A percentile compares a stretch with the other conserved stretches of the same genome.
Evolutionary conservation across 2,797 vertebrate species (phyloP).

Genomic region (Helostoma temminkii): DNA sequence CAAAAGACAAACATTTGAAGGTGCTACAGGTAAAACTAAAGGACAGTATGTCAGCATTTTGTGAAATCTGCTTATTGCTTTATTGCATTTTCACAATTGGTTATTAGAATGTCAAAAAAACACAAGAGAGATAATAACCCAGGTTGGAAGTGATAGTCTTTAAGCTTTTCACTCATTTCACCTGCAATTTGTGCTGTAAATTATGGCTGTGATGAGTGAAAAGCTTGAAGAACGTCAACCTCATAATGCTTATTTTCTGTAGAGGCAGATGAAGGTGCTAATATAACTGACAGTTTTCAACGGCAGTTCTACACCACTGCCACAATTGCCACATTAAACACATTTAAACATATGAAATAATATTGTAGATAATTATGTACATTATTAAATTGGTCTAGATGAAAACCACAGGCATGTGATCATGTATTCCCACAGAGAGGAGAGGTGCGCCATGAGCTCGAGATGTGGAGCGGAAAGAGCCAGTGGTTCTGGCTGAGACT

Average conservation of each 20-base stretch:
- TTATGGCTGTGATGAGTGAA: neutral
- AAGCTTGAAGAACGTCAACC: neutral
- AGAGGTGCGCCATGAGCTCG: slow-evolving; percentile 19
- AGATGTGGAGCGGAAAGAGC: slow-evolving; percentile 48
- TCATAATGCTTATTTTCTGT: neutral
- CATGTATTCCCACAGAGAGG: slow-evolving; percentile 20
- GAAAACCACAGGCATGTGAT: slow-evolving; percentile 14
- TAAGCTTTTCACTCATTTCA: neutral
- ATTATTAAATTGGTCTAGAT: slow-evolving; percentile 13
- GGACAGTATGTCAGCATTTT: no score
- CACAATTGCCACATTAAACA: neutral
- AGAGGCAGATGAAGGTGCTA: no score
- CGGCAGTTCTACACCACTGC: no score
- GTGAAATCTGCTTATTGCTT: slow-evolving; percentile 1
- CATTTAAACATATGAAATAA: neutral
- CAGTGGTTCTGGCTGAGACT: slow-evolving; percentile 57
- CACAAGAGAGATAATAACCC: no score
- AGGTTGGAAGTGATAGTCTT: neutral
- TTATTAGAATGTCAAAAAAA: neutral
- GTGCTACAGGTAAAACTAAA: neutral
- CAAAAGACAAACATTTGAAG: neutral
- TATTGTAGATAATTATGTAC: neutral
- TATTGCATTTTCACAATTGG: neutral
- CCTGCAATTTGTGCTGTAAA: no score
- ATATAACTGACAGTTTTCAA: no score